Base-by-base conservation (phyloP, 2,113 vertebrate genomes). In the Tychaedon coryphoeus region DNA sequence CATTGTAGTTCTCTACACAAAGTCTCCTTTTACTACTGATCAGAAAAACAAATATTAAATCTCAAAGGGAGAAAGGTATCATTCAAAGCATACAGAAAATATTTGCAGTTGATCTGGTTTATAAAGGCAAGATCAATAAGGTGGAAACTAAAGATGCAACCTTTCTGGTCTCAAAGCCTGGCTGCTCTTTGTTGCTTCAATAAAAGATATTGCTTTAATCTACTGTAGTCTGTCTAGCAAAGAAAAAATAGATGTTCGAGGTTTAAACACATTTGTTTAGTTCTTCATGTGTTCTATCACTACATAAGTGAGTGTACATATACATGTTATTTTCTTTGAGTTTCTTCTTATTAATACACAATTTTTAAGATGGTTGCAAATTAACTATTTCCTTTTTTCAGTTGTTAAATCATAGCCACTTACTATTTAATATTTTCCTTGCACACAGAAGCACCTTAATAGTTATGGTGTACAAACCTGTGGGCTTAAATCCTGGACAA, bases 191-290 rank as follows among this genome's bases (percentile, higher is more conserved):
- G 90, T 94, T 95, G 83, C 57, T 77, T 48, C 57, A 95, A 76
- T 93, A 88, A 96, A 97, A 97, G 60, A 18, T 72, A 83, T 47
- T 80, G 45, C 95, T 97, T 97, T 95, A 96, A 96, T 97, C 85
- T 95, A 65, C 73, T 89, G 48, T 58, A 88, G 34, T 86, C 84
- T 90, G 31, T 91, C 90, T 88, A 93, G 57, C 17, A 93, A 95
- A 95, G 64, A 73, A 95, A 94, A 97, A 97, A 89, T 95, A 95
- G 80, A 87, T 83, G 76, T 83, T 93, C 67, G 91, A 73, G 45
- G 19, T 75, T 92, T 90, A 91, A 92, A 48, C 16, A 33, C 18
- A 51, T 8, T 80, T 91, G 73, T 91, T 69, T 16, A 66, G 25
- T 45, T 34, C 38, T 77, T 65, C 31, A 8, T 24, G 11, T 79